phyloP scores from a whole-genome alignment of 2,113 vertebrate species.

The Odobenus rosmarus region DNA sequence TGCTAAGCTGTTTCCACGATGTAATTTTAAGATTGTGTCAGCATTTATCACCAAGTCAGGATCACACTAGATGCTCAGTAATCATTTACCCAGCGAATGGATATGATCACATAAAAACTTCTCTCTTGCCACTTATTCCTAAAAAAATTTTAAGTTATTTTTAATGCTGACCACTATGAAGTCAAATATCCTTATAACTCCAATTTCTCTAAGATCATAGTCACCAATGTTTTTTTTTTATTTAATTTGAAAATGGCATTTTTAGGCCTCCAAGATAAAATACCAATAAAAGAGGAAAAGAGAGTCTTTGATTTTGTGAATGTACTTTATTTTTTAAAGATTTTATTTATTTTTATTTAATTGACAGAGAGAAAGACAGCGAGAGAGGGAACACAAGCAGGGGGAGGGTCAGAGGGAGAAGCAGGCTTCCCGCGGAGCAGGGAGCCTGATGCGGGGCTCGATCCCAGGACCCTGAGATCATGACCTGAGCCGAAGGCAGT shows the following conservation, averaged over 20 bases:
- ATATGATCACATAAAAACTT: not conserved
- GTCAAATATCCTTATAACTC: not conserved
- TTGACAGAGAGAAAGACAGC: no score
- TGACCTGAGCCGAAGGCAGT: no score
- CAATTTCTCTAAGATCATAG: not conserved
- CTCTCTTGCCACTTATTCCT: not conserved
- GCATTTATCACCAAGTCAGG: not conserved
- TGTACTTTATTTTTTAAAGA: no score
- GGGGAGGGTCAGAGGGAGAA: no score
- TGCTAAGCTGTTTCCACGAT: not conserved
- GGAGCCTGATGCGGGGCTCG: no score
- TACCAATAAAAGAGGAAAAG: not conserved
- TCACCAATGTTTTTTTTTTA: not conserved
- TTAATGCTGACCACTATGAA: not conserved
- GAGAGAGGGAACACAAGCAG: no score
- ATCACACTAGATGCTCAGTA: not conserved
- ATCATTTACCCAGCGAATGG: not conserved
- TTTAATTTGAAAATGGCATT: slow-evolving; percentile 22
- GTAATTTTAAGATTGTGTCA: not conserved
- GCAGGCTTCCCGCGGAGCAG: no score
- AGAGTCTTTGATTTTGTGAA: not conserved
- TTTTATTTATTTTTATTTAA: no score
- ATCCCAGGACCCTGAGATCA: no score
- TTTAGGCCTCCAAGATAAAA: slow-evolving; percentile 11
- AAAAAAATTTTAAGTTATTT: not conserved